phyloP scores from a whole-genome alignment of 2,888 invertebrate species.

The Carterocephalus palaemon region DNA sequence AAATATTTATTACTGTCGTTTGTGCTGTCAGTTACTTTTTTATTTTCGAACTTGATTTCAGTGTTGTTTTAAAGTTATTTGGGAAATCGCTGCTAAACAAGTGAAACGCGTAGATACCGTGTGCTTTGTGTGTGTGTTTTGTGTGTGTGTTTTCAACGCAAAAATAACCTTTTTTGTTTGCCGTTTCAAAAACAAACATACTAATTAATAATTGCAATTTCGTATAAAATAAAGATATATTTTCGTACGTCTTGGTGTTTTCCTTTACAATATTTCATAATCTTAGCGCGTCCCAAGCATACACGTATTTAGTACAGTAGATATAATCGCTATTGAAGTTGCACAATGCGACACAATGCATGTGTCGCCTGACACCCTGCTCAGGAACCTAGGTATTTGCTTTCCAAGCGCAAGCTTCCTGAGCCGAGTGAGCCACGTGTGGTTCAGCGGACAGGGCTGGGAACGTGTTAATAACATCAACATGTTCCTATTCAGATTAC shows the following conservation, averaged over 20 bases:
- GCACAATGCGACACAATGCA: too few species aligned
- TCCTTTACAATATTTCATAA: constrained; percentile 24
- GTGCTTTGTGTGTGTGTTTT: too few species aligned
- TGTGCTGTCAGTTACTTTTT: too few species aligned
- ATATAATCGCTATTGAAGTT: constrained; percentile 24
- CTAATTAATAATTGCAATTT: constrained; percentile 3
- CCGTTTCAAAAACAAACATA: background rate
- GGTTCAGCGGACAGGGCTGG: background rate
- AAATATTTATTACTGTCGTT: too few species aligned
- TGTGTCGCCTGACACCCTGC: constrained; percentile 26
- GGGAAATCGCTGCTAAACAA: too few species aligned
- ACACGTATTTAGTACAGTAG: constrained; percentile 24
- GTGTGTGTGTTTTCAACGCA: constrained; percentile 32
- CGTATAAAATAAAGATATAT: constrained; percentile 23
- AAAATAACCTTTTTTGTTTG: constrained; percentile 30
- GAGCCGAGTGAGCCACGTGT: background rate
- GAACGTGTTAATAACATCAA: too few species aligned
- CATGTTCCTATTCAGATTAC: too few species aligned
- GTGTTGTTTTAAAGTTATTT: too few species aligned
- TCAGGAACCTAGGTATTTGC: constrained; percentile 26
- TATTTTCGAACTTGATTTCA: too few species aligned
- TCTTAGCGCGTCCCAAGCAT: constrained; percentile 20
- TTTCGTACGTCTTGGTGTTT: constrained; percentile 26
- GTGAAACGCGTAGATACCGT: constrained; percentile 31
- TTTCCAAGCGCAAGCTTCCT: constrained; percentile 4